Percentiles rank a stretch among this genome's conserved stretches.
Conservation (phyloP, 2,888 invertebrate genomes). For the Amphiduros pacificus region DNA sequence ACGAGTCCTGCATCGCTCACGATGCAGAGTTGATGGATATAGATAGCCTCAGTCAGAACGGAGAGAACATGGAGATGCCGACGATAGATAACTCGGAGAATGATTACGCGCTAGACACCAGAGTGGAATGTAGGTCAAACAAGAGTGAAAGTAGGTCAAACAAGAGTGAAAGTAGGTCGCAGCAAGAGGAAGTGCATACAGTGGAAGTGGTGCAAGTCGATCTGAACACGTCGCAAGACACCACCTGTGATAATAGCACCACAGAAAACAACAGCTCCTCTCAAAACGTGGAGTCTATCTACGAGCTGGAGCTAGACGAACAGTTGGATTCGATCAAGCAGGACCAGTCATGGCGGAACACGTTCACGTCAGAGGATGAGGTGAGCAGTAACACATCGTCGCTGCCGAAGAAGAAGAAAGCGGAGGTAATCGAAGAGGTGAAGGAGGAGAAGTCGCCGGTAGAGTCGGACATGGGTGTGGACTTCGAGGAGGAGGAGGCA, state of each 20-base stretch:
- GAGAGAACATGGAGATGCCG: background rate
- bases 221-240: background rate
- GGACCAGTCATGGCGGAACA: conserved; percentile 12
- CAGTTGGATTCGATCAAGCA: conserved; percentile 38
- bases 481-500: conserved; percentile 1
- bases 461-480: background rate
- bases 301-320: conserved; percentile 55
- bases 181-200: conserved; percentile 1
- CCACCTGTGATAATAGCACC: background rate
- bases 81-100: conserved; percentile 7
- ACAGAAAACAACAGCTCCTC: background rate
- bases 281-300: conserved; percentile 50
- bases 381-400: conserved; percentile 6
- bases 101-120: too few relatives aligned
- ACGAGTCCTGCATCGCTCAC: conserved; percentile 20
- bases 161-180: background rate
- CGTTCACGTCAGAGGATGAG: conserved; percentile 18
- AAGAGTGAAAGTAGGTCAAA: background rate
- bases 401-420: conserved; percentile 14
- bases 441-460: conserved; percentile 8
- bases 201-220: too few relatives aligned
- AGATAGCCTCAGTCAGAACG: background rate
- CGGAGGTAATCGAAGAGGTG: conserved; percentile 12
- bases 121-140: background rate
- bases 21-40: background rate